These are phyloP conservation scores for Fragum fragum DNA, from an alignment of 2,888 invertebrate genomes.

Conservation along the genomic window DNA sequence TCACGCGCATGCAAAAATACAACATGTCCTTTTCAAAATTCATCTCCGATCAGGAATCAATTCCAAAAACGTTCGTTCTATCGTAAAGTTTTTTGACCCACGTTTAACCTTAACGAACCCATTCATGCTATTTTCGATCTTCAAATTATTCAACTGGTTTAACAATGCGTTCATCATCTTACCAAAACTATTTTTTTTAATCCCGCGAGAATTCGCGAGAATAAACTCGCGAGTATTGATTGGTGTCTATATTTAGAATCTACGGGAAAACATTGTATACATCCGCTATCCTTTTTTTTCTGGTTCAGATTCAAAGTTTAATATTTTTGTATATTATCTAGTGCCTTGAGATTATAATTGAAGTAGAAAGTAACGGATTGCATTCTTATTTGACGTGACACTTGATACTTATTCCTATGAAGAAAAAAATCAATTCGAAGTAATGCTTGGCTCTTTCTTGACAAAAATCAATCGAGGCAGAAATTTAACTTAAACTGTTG, in stretches of 20 bases:
- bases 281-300: not conserved
- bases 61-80: too few species aligned
- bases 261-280: not conserved
- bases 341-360: not conserved
- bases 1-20: too few species aligned
- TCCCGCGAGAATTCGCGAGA: not conserved
- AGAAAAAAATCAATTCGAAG: not conserved
- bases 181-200: not conserved
- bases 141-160: not conserved
- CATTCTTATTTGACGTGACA: not conserved
- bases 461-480: not conserved
- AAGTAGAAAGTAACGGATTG: not conserved
- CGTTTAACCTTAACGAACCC: not conserved
- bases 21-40: too few species aligned
- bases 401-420: not conserved
- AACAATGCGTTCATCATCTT: conserved; percentile 3
- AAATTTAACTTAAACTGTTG: too few species aligned
- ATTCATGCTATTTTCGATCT: not conserved
- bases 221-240: not conserved
- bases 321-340: not conserved
- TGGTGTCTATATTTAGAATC: not conserved
- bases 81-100: not conserved
- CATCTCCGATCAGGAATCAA: too few species aligned
- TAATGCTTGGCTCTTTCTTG: not conserved
- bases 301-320: not conserved